These are phyloP conservation scores for Dryobota labecula DNA, from an alignment of 2,888 invertebrate species.

Conservation along the genomic window DNA sequence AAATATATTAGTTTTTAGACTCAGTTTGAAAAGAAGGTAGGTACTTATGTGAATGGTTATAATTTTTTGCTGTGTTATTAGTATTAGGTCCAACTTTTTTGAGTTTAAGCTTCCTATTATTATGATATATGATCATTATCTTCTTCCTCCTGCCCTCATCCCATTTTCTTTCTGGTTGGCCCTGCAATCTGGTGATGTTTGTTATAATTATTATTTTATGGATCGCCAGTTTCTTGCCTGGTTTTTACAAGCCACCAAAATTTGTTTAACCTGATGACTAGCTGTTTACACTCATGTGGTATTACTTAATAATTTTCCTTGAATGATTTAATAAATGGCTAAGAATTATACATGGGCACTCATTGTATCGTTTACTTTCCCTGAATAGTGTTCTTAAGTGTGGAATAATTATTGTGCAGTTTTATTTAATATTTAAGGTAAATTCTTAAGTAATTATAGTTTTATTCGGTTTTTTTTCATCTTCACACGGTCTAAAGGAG, in stretches of 20 bases:
- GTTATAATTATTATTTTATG: background rate
- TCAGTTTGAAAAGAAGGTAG: conserved; percentile 2
- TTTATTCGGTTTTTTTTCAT: background rate
- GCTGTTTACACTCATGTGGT: background rate
- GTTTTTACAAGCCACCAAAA: background rate
- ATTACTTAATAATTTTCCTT: conserved; percentile 42
- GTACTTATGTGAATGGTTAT: background rate
- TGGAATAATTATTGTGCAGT: background rate
- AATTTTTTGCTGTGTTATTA: background rate
- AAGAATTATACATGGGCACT: background rate
- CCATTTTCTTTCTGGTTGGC: no score
- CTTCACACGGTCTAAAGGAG: background rate
- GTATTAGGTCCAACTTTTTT: background rate
- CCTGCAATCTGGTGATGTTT: background rate
- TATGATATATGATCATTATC: background rate
- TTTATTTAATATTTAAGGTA: conserved; percentile 1
- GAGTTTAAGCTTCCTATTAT: background rate
- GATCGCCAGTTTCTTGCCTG: background rate
- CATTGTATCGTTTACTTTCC: conserved; percentile 8
- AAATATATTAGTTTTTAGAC: background rate
- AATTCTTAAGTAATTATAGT: background rate
- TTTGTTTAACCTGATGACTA: conserved; percentile 13
- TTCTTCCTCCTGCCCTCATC: no score
- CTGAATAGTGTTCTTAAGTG: background rate
- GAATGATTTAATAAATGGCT: conserved; percentile 28